These are phyloP conservation scores for Rhinogobio ventralis DNA, from an alignment of 2,797 vertebrate species.

Conservation along the genomic window DNA sequence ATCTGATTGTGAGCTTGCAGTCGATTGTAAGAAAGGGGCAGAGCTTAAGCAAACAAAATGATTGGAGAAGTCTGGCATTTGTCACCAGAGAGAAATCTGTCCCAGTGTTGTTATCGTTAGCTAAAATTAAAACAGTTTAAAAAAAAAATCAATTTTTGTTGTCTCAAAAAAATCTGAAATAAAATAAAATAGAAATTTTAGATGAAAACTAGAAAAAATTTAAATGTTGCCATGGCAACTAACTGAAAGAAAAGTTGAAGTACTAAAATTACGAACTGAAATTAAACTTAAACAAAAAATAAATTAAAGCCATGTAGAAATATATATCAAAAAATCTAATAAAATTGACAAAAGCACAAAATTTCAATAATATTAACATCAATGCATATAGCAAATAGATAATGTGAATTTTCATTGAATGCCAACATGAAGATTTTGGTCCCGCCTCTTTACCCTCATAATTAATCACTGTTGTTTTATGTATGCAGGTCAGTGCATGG, in stretches of 20 bases:
- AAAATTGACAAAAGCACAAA: not conserved
- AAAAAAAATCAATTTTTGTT: too few relatives aligned
- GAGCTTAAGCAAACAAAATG: not conserved
- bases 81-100: not conserved
- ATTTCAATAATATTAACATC: not conserved
- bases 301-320: not conserved
- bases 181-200: not conserved
- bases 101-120: not conserved
- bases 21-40: not conserved
- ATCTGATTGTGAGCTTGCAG: not conserved
- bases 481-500: not conserved
- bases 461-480: constrained; percentile 15
- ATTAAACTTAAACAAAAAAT: not conserved
- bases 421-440: not conserved
- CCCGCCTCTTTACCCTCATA: not conserved
- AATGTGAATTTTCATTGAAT: not conserved
- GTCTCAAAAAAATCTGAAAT: not conserved
- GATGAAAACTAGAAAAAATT: not conserved
- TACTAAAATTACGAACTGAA: not conserved
- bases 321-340: not conserved
- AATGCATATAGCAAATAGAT: not conserved
- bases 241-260: not conserved
- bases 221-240: not conserved
- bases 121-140: not conserved
- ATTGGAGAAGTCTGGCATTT: not conserved